Evolutionary conservation across 2,113 vertebrate genomes (phyloP).

Genomic region (Phaethornis superciliosus): DNA sequence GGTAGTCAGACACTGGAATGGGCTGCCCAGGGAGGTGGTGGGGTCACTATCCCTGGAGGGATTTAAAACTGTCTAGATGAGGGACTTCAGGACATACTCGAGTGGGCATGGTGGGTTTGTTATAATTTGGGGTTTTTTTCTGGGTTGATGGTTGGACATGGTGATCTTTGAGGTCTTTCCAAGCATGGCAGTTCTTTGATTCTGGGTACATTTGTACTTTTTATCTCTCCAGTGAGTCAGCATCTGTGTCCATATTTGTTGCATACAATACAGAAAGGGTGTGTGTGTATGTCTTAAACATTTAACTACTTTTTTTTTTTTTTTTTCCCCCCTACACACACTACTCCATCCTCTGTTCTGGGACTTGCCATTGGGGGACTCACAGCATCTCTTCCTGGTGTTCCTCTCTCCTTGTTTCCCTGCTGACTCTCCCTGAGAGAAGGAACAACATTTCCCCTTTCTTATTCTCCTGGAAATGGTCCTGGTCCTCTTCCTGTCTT

Average conservation of each 20-base stretch:
- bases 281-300: neutral
- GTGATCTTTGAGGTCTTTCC: too few species aligned
- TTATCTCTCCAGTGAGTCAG: neutral
- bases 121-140: too few species aligned
- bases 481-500: neutral
- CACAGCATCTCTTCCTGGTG: neutral
- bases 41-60: too few species aligned
- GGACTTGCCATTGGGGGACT: neutral
- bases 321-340: accelerated
- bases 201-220: neutral
- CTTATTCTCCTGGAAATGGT: neutral
- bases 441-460: neutral
- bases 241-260: accelerated
- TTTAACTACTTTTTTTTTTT: neutral
- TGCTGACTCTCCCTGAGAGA: neutral
- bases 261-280: neutral
- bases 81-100: too few species aligned
- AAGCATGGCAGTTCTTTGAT: too few species aligned
- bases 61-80: too few species aligned
- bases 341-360: neutral
- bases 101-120: too few species aligned
- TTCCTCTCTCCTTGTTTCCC: neutral
- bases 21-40: too few species aligned
- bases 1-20: too few species aligned
- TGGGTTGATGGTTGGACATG: too few species aligned